Evolutionary conservation across 2,888 invertebrate genomes (phyloP).

Genomic region (Cephus pulcher): DNA sequence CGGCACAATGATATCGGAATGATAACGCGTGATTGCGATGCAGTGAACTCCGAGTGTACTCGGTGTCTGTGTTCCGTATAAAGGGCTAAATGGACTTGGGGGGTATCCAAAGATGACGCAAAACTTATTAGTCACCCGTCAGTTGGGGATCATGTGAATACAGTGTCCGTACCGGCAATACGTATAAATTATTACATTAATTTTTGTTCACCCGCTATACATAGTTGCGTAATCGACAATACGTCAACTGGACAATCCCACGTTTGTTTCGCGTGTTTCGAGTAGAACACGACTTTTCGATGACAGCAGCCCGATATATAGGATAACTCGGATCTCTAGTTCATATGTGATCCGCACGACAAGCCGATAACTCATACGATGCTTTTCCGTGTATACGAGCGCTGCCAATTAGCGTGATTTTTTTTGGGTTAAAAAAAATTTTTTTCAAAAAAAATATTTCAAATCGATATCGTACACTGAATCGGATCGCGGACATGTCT

Average conservation of each 20-base stretch:
- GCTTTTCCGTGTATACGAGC: background rate
- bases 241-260: background rate
- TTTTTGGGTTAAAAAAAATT: background rate
- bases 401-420: background rate
- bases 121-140: too few relatives aligned
- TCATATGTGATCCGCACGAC: background rate
- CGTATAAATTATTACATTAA: background rate
- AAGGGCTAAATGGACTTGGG: background rate
- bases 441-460: background rate
- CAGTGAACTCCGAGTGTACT: background rate
- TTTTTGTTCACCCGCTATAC: background rate
- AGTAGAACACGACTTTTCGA: background rate
- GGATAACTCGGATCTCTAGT: background rate
- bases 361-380: background rate
- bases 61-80: background rate
- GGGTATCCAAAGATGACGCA: background rate
- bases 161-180: background rate
- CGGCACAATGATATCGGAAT: background rate
- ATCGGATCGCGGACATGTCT: background rate
- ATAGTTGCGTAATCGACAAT: background rate
- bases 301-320: background rate
- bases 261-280: background rate
- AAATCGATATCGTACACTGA: background rate
- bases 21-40: background rate
- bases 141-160: background rate